Evolutionary conservation across 2,113 vertebrate genomes (phyloP).

Genomic region (Scytalopus superciliaris): DNA sequence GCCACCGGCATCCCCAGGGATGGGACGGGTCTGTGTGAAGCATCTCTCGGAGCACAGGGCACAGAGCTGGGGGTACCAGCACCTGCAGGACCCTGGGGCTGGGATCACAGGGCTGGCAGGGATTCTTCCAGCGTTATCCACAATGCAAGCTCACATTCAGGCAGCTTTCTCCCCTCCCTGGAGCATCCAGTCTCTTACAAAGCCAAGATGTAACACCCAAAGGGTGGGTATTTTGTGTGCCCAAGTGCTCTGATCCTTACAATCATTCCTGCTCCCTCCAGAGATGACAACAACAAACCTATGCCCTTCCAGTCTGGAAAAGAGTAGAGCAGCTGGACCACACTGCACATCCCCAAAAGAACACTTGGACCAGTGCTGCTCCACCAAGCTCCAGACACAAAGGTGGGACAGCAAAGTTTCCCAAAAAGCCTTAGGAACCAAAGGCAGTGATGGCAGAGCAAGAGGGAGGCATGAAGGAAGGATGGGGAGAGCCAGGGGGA

Average conservation of each 20-base stretch:
- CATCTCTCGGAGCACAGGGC: rapidly evolving
- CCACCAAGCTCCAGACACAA: background rate
- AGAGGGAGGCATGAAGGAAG: rapidly evolving
- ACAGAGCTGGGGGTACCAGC: rapidly evolving
- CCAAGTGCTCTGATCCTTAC: background rate
- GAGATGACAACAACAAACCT: rapidly evolving
- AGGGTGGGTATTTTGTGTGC: rapidly evolving
- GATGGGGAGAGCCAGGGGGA: background rate
- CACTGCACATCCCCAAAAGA: rapidly evolving
- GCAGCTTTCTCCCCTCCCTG: rapidly evolving
- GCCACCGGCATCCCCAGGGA: background rate
- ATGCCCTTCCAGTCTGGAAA: background rate
- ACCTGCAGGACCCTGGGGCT: background rate
- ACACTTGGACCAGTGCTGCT: background rate
- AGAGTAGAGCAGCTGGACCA: background rate
- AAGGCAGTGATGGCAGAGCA: background rate
- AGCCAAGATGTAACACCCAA: background rate
- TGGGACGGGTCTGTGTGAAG: rapidly evolving
- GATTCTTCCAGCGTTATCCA: background rate
- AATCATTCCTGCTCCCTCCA: background rate
- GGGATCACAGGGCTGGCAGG: rapidly evolving
- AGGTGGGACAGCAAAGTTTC: background rate
- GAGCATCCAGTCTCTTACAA: background rate
- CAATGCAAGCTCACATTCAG: rapidly evolving
- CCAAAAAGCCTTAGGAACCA: background rate